Conservation (phyloP, 2,797 vertebrate genomes). For the Valencia hispanica region DNA sequence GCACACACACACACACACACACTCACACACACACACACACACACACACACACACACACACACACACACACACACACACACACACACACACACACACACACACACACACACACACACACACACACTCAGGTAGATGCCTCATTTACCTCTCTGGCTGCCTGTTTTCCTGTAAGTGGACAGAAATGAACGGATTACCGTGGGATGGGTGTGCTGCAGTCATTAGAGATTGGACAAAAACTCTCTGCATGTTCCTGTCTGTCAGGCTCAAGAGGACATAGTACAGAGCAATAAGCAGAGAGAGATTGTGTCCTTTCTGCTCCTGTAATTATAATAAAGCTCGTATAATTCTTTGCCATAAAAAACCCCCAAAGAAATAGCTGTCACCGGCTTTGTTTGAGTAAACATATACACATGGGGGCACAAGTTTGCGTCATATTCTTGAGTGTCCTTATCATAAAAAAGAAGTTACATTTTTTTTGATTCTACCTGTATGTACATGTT, state of each 20-base stretch:
- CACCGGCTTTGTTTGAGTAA: slow-evolving; percentile 33
- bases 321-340: slow-evolving; percentile 80
- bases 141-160: slow-evolving; percentile 32
- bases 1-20: slow-evolving; percentile 4
- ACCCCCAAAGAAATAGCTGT: slow-evolving; percentile 8
- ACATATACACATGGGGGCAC: not conserved
- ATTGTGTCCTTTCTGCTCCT: slow-evolving; percentile 78
- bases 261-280: slow-evolving; percentile 63
- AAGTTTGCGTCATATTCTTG: slow-evolving; percentile 2
- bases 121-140: slow-evolving; percentile 16
- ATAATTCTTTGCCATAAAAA: slow-evolving; percentile 69
- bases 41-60: not conserved
- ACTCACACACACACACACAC: slow-evolving; percentile 2
- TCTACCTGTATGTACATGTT: not conserved
- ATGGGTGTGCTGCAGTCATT: slow-evolving; percentile 72
- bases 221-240: slow-evolving; percentile 76
- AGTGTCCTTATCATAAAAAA: slow-evolving; percentile 10
- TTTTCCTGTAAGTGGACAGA: slow-evolving; percentile 57
- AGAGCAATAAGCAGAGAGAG: slow-evolving; percentile 73
- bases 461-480: slow-evolving; percentile 6
- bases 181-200: slow-evolving; percentile 70
- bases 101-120: slow-evolving; percentile 7
- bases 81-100: slow-evolving; percentile 7
- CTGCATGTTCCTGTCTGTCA: slow-evolving; percentile 59
- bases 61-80: too few species aligned